Evolutionary conservation across 2,888 invertebrate species (phyloP).

Genomic region (Volucella zonaria): DNA sequence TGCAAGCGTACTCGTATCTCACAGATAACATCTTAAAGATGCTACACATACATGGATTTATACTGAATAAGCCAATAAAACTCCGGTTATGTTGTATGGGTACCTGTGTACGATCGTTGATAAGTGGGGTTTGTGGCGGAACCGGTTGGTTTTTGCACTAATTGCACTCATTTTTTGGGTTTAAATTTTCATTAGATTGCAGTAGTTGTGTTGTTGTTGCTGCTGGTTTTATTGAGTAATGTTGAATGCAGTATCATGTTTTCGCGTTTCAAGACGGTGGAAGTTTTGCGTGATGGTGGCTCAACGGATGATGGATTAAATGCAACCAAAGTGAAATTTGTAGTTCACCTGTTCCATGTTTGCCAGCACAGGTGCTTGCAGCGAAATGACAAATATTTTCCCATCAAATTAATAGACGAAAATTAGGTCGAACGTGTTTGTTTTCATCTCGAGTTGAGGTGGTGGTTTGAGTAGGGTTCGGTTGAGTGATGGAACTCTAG

Average conservation of each 20-base stretch:
- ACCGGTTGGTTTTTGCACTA: slow-evolving; percentile 63
- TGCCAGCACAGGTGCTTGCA: not conserved
- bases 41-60: slow-evolving; percentile 22
- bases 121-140: slow-evolving; percentile 34
- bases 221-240: slow-evolving; percentile 35
- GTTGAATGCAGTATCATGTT: not conserved
- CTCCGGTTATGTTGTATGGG: slow-evolving; percentile 37
- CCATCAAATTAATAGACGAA: slow-evolving; percentile 50
- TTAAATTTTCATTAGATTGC: slow-evolving; percentile 31
- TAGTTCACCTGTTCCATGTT: slow-evolving; percentile 50
- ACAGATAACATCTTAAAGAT: slow-evolving; percentile 54
- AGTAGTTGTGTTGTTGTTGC: not conserved
- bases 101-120: not conserved
- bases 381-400: slow-evolving; percentile 59
- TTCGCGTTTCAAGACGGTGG: slow-evolving; percentile 14
- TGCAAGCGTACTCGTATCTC: slow-evolving; percentile 45
- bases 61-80: slow-evolving; percentile 45
- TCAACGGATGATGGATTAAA: slow-evolving; percentile 47
- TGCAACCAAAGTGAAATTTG: slow-evolving; percentile 38
- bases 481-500: slow-evolving; percentile 20
- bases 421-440: slow-evolving; percentile 56
- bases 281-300: not conserved
- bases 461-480: slow-evolving; percentile 24
- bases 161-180: slow-evolving; percentile 32
- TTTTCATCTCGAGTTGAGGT: slow-evolving; percentile 22